Evolutionary conservation across 2,113 vertebrate genomes (phyloP), one percentile per base, ranked within the genome.

Genomic region (Sminthopsis crassicaudata): DNA sequence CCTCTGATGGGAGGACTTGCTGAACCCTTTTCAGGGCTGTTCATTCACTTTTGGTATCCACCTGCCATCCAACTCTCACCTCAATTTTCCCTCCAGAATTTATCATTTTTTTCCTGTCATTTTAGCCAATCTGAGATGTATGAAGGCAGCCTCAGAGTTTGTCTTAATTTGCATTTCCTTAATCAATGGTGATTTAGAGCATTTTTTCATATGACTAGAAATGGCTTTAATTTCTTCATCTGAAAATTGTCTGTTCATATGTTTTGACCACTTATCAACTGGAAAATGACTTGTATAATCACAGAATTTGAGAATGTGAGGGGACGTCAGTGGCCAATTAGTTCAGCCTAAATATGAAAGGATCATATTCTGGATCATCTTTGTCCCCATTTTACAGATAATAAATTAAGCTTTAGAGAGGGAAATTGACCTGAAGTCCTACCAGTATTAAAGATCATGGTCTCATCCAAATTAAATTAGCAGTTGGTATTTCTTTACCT

Each of bases 381-480:
- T 84, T 16, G 36, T 84, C 30, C 16, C 14, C 48, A 90, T 91
- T 90, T 93, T 89, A 94, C 27, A 94, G 90, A 67, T 5, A 46
- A 91, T 67, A 96, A 93, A 90, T 23, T 89, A 48, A 93, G 54
- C 16, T 36, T 57, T 51, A 89, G 92, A 92, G 88, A 94, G 30
- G 36, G 48, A 42, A 90, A 92, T 36, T 27, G 10, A 93, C 22
- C 14, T 14, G 60, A 90, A 89, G 54, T 23, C 90, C 1, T 16
- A 54, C 3, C 53, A 23, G n/a, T 84, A 42, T 23, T 84, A 7
- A 84, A 84, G 16, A 84, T 84, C n/a, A 42, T 42, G 16, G 36
- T 16, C 19, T 42, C 16, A 84, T 84, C 16, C n/a, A 22, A 84
- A 84, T 84, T 84, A 23, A 84, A 84, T 23, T 42, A 2, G 67